phyloP scores from a whole-genome alignment of 2,113 vertebrate species.

The Cephalopterus ornatus region DNA sequence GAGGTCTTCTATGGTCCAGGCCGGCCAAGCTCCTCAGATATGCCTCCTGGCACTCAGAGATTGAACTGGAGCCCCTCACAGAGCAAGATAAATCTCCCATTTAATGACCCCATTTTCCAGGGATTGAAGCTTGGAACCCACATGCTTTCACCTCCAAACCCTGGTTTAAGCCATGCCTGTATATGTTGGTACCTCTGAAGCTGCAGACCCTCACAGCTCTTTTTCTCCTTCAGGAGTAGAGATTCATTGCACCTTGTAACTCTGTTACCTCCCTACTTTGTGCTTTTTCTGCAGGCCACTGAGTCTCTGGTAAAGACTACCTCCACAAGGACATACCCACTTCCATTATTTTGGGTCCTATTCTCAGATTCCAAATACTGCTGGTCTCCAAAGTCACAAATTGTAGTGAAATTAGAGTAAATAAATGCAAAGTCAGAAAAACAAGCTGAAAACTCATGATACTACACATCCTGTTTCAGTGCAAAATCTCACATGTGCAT shows the following conservation, averaged over 20 bases:
- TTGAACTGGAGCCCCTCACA: not conserved
- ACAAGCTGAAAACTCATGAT: not conserved
- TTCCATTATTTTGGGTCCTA: not conserved
- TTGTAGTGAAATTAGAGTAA: not conserved
- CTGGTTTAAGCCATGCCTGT: not conserved
- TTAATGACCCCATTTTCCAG: not conserved
- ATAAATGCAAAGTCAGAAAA: not conserved
- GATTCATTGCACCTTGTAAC: not conserved
- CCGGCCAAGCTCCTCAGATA: not conserved
- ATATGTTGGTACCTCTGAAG: not conserved
- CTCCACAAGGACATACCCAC: not conserved
- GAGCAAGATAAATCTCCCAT: not conserved
- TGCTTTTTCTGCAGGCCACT: not conserved
- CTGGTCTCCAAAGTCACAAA: not conserved
- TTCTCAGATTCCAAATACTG: not conserved
- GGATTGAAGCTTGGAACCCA: not conserved
- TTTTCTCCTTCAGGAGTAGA: accelerated
- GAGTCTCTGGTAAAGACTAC: not conserved
- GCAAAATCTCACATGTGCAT: accelerated
- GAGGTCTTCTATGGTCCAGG: not conserved
- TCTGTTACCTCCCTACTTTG: not conserved
- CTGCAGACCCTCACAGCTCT: not conserved
- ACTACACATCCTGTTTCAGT: accelerated
- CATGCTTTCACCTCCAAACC: not conserved
- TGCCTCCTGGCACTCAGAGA: not conserved